Evolutionary conservation across 2,888 invertebrate genomes (phyloP).

Genomic region (Xestia c-nigrum): DNA sequence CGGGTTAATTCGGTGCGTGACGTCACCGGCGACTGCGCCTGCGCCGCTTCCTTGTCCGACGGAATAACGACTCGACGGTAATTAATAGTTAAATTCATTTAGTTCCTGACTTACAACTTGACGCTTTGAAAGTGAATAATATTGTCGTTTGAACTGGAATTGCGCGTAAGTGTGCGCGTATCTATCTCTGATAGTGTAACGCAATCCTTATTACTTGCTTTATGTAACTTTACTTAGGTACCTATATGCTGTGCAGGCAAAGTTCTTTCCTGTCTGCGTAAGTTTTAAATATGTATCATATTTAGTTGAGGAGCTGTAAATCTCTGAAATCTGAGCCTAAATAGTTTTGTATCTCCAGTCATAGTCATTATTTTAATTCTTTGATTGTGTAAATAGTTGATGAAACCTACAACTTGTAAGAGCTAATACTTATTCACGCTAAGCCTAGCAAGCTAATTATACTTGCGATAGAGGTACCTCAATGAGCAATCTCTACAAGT

Average conservation of each 20-base stretch:
- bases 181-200: conserved; percentile 29
- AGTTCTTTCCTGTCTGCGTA: conserved; percentile 39
- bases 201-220: conserved; percentile 48
- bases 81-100: conserved; percentile 74
- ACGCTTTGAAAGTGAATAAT: conserved; percentile 65
- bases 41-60: conserved; percentile 81
- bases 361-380: not conserved
- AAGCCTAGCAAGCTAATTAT: not conserved
- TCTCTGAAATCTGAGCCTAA: conserved; percentile 20
- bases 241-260: conserved; percentile 12
- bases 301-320: conserved; percentile 7
- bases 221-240: conserved; percentile 38
- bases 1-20: conserved; percentile 87
- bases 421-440: not conserved
- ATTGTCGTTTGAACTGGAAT: conserved; percentile 48
- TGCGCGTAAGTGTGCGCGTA: conserved; percentile 22
- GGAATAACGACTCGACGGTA: conserved; percentile 72
- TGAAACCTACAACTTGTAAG: not conserved
- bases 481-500: not conserved
- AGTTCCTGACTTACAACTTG: conserved; percentile 69
- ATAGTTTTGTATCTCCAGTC: conserved; percentile 9
- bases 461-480: not conserved
- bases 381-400: not conserved
- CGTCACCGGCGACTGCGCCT: conserved; percentile 77
- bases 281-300: conserved; percentile 11